phyloP scores from a whole-genome alignment of 2,888 invertebrate species.

The Gisinianus flammeolus region DNA sequence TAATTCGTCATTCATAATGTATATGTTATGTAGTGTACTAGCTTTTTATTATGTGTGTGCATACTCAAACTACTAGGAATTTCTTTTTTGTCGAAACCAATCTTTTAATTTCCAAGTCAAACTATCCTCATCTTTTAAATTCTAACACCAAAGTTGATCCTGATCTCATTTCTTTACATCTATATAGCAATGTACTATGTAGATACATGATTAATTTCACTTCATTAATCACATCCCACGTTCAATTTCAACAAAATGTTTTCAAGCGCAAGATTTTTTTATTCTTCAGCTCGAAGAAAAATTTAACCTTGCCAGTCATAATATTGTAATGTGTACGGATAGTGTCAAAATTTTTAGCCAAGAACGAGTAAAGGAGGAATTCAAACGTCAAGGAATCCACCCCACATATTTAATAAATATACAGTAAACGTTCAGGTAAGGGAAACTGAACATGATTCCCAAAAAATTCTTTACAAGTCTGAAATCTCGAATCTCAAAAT shows the following conservation, averaged over 20 bases:
- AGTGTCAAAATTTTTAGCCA: no score
- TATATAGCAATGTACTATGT: background rate
- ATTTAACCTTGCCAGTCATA: background rate
- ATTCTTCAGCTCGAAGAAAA: no score
- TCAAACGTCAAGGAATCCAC: background rate
- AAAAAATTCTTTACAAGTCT: background rate
- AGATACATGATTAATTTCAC: background rate
- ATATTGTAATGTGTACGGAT: background rate
- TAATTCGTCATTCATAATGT: background rate
- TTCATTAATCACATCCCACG: background rate
- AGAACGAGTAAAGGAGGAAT: background rate
- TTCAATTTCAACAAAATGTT: background rate
- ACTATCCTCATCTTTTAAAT: background rate
- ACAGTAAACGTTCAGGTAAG: no score
- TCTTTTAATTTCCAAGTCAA: background rate
- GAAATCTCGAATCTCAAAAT: background rate
- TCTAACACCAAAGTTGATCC: background rate
- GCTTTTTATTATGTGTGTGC: background rate
- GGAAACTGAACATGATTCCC: no score
- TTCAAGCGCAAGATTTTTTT: background rate
- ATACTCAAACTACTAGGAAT: background rate
- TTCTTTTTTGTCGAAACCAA: background rate
- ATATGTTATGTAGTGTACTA: background rate
- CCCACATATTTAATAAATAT: constrained; percentile 8
- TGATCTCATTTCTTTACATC: background rate